Evolutionary conservation across 2,113 vertebrate genomes (phyloP), one percentile per base, ranked within the genome.

Genomic region (Thalassarche chlororhynchos): DNA sequence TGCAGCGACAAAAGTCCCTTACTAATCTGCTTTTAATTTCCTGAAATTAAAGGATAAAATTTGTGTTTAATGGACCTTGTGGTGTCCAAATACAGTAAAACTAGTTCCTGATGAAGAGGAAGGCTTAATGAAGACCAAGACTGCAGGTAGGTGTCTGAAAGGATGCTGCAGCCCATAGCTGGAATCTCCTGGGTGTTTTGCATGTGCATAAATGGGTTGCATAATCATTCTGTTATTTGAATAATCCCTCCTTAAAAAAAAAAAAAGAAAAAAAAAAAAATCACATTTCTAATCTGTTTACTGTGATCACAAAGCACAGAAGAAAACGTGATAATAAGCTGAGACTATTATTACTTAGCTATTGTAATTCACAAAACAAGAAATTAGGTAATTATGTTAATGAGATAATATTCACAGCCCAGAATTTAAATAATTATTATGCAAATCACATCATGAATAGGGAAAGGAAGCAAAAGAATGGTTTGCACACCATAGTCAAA

Each of bases 341-440:
- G 31, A 85, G 77, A 55, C 77, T 89, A 84, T 89, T 96, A 84
- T 86, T 92, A 96, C 74, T 96, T 94, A 96, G 74, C 90, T 82
- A 66, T 78, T 90, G 32, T 70, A 90, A 94, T 75, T 92, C 90
- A 94, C 69, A 94, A 95, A 96, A 93, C 77, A 96, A 97, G 60
- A 92, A 94, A 95, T 95, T 86, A 87, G 57, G 51, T 90, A 96
- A 93, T 97, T 97, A 97, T 96, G 89, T 89, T 97, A 97, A 97
- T 97, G 60, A 90, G 82, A 84, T 91, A 90, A 94, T 95, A 92
- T 40, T 92, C 65, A 28, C n/a, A 96, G 68, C 31, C 38, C 54
- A 70, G 85, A 91, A 91, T 91, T 74, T 93, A 79, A 90, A 69
- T 49, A 81, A 79, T 94, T 93, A 94, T 94, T 97, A 97, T 97